Evolutionary conservation across 2,113 vertebrate species (phyloP).

Genomic region (Percina caprodes): DNA sequence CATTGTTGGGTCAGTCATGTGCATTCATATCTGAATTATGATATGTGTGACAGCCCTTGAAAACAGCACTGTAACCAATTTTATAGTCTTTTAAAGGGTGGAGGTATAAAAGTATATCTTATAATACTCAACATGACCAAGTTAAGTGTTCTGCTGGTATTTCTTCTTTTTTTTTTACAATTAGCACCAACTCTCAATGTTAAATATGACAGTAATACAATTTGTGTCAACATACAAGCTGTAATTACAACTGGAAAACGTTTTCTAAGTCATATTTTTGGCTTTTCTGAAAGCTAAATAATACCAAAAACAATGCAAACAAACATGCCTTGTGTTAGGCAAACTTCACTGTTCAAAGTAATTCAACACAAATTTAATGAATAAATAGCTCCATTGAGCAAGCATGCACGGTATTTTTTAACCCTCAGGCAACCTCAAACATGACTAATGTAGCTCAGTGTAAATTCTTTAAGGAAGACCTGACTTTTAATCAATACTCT

Average conservation of each 20-base stretch:
- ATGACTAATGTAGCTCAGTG: too few species aligned
- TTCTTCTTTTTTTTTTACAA: neutral
- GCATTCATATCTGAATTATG: constrained; percentile 4
- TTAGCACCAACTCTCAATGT: neutral
- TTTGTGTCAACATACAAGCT: neutral
- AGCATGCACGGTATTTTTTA: neutral
- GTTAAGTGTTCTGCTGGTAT: neutral
- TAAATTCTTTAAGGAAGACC: too few species aligned
- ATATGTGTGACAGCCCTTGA: constrained; percentile 11
- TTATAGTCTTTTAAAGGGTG: neutral
- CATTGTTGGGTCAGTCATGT: constrained; percentile 8
- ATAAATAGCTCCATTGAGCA: too few species aligned
- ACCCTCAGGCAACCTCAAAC: too few species aligned
- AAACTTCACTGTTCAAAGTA: neutral
- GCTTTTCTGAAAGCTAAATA: too few species aligned
- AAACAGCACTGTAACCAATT: neutral
- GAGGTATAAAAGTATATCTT: constrained; percentile 7
- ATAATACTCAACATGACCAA: neutral
- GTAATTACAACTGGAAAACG: neutral
- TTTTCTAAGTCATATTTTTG: too few species aligned
- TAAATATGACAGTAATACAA: neutral
- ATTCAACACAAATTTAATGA: neutral
- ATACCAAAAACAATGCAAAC: neutral
- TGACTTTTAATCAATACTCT: too few species aligned
- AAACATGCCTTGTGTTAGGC: neutral